These are phyloP conservation scores for Hiodon alosoides DNA, from an alignment of 2,113 vertebrate genomes.

Conservation along the genomic window DNA sequence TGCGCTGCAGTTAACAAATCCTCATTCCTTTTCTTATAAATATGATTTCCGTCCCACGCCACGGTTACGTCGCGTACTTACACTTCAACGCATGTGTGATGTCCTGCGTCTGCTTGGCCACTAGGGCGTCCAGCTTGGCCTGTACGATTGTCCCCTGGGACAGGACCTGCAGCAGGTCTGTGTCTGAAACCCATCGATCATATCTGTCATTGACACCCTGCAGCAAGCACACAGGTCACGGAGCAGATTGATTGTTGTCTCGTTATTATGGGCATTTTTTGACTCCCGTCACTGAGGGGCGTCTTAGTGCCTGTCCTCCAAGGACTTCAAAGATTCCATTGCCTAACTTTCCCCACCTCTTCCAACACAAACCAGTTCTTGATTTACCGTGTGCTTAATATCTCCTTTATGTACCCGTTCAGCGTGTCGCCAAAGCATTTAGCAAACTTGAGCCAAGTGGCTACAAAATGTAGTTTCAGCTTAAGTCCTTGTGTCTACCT, in stretches of 20 bases:
- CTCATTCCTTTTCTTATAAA: too few relatives aligned
- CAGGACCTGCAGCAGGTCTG: slow-evolving; percentile 72
- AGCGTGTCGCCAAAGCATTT: too few relatives aligned
- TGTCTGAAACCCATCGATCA: slow-evolving; percentile 58
- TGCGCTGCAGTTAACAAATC: too few relatives aligned
- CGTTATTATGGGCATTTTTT: too few relatives aligned
- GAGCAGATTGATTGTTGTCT: too few relatives aligned
- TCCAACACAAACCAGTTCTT: background rate
- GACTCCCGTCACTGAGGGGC: too few relatives aligned
- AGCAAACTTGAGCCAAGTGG: background rate
- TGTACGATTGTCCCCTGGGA: slow-evolving; percentile 67
- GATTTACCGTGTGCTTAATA: background rate
- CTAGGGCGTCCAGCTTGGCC: slow-evolving; percentile 69
- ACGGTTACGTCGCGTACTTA: slow-evolving; percentile 54
- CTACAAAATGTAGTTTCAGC: too few relatives aligned
- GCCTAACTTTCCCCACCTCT: too few relatives aligned
- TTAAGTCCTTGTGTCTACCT: slow-evolving; percentile 57
- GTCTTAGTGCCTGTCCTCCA: too few relatives aligned
- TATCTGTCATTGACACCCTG: background rate
- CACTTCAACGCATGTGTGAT: slow-evolving; percentile 76
- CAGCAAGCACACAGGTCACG: background rate
- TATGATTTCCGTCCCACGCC: background rate
- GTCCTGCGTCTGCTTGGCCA: slow-evolving; percentile 67
- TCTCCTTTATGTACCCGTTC: too few relatives aligned
- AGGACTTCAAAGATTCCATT: too few relatives aligned